Evolutionary conservation across 2,113 vertebrate species (phyloP), one percentile per base, ranked within the genome.

Genomic region (Peromyscus polionotus): DNA sequence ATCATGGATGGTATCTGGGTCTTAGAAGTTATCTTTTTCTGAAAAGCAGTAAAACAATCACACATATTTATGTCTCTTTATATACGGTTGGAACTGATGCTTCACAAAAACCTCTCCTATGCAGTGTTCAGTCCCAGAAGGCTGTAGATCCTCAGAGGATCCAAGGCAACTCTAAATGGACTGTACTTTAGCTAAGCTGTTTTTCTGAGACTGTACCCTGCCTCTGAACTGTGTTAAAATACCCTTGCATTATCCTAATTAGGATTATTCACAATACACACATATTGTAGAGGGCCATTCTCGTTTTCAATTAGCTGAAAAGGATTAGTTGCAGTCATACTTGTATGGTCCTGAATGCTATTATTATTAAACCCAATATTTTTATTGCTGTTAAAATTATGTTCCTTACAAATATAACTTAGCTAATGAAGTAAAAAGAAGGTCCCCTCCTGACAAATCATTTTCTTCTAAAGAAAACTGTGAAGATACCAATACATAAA

Each of bases 271-370:
- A 98, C 97, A 98, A 93, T 96, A 95, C 88, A 98, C 96, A 97
- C 98, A 42, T 94, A 97, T 96, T 98, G 98, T 93, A 98, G 98
- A 98, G 93, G 87, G 73, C 92, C 8, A 51, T 97, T 98, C 98
- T 98, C 98, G 95, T 95, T 98, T 98, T 98, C 98, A 98, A 98
- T 98, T 98, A 98, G 96, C 96, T 95, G 96, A 97, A 98, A 98
- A 97, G 97, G 97, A 98, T 98, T 98, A 98, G 97, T 96, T 95
- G 96, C 96, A 90, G 95, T 97, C 98, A 98, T 98, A 98, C 94
- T 87, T 88, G 14, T 95, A 94, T 94, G 97, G 95, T 97, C 90
- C 86, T 97, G 97, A 97, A 98, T 97, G 97, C 95, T 98, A 98
- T 97, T 98, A 98, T 98, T 98, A 98, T 98, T 98, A 98, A 96